Evolutionary conservation across 2,888 invertebrate genomes (phyloP), one percentile per base, ranked within the genome.

Genomic region (Parasteatoda lunata): DNA sequence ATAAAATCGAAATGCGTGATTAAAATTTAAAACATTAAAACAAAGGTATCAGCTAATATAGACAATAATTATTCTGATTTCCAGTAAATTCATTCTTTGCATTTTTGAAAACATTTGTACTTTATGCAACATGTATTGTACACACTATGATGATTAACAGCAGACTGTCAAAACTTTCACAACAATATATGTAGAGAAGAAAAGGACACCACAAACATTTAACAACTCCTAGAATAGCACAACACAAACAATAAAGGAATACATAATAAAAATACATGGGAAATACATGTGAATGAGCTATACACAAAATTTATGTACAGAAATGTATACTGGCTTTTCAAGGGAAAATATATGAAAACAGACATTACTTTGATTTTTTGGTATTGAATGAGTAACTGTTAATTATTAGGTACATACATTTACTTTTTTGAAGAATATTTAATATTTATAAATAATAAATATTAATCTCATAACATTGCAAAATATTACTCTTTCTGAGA

Each of bases 291-390:
- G 48, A 30, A 52, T 66, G 66, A 86, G 76, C 80, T 81, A 72
- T 81, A 86, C 80, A 86, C 80, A 86, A 72, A 72, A 77, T 79
- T 76, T 76, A 70, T 71, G 66, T 69, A 76, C 11, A 66, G 49
- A 84, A 86, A 80, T 86, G 77, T 70, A 86, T 80, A 86, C 85
- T 86, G 85, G 85, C 85, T 80, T 66, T 30, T 30, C 30, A 65
- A 86, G 77, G 30, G 71, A 79, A 80, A 54, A 79, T 65, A 65
- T 52, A 75, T 13, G 48, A 59, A 66, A 4, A 64, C 8, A 78
- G 52, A 65, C 66, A 15, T 59, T 86, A 86, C 85, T 86, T 86
- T 86, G 85, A 86, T 83, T 47, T n/a, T 59, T 59, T n/a, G 59
- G n/a, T 59, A 59, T 59, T 13, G 11, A 59, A 59, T 13, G n/a